Conservation (phyloP, 2,888 invertebrate species). For the Nymphalis urticae region DNA sequence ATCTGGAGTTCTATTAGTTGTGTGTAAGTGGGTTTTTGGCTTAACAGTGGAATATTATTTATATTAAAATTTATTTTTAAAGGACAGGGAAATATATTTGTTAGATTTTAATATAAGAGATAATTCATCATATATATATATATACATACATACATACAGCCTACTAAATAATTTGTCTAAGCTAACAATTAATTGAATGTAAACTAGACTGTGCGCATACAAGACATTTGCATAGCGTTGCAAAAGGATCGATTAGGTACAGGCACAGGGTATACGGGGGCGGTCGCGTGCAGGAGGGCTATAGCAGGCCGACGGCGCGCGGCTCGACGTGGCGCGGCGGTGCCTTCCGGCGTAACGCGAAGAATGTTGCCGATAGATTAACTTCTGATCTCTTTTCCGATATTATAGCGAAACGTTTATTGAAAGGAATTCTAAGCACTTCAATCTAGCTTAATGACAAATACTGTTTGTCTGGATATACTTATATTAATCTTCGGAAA, state of each 20-base stretch:
- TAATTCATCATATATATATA: not conserved
- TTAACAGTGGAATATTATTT: no score
- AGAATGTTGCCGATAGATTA: slow-evolving; percentile 82
- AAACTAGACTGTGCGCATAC: slow-evolving; percentile 34
- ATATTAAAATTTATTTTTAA: no score
- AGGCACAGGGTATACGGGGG: slow-evolving; percentile 49
- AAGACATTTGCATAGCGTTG: slow-evolving; percentile 48
- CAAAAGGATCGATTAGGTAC: slow-evolving; percentile 67
- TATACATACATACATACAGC: not conserved
- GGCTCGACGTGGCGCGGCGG: slow-evolving; percentile 52
- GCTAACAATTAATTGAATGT: slow-evolving; percentile 33
- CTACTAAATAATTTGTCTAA: slow-evolving; percentile 15
- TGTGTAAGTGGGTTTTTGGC: no score
- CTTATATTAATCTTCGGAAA: not conserved
- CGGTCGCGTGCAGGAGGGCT: slow-evolving; percentile 68
- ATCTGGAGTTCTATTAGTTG: no score
- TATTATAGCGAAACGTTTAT: slow-evolving; percentile 76
- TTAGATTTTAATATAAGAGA: no score
- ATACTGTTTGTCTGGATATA: slow-evolving; percentile 51
- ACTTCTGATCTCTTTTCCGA: slow-evolving; percentile 82
- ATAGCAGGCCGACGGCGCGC: slow-evolving; percentile 48
- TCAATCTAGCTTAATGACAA: slow-evolving; percentile 76
- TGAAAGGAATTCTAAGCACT: slow-evolving; percentile 78
- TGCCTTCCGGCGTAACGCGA: slow-evolving; percentile 80
- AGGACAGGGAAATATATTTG: no score